These are phyloP conservation scores for Lithophane ornitopus DNA, from an alignment of 2,888 invertebrate genomes.

Conservation along the genomic window DNA sequence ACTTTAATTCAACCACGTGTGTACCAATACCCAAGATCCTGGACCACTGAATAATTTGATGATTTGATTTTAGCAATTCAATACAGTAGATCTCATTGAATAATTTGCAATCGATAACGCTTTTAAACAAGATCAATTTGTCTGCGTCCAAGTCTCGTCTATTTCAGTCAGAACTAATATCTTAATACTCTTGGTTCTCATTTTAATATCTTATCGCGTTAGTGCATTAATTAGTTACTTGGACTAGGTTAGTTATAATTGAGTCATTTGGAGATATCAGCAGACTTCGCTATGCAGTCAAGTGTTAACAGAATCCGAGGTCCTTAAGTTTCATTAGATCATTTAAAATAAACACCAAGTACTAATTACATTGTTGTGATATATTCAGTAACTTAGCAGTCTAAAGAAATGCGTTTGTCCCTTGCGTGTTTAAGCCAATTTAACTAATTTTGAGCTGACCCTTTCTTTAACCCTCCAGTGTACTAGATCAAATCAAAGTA, in stretches of 20 bases:
- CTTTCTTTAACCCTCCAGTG: conserved; percentile 15
- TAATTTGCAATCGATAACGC: conserved; percentile 40
- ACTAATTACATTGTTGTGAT: conserved; percentile 23
- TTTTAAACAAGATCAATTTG: conserved; percentile 44
- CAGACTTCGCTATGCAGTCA: neutral
- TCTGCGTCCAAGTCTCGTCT: conserved; percentile 10
- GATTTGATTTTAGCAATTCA: conserved; percentile 18
- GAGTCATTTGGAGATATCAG: neutral
- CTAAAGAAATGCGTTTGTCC: conserved; percentile 3
- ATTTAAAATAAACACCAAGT: conserved; percentile 14
- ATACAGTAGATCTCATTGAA: conserved; percentile 25
- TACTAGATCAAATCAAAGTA: conserved; percentile 36
- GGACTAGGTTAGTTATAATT: conserved; percentile 28
- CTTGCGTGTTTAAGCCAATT: conserved; percentile 33
- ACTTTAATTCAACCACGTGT: neutral
- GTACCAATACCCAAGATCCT: neutral
- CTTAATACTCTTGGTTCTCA: neutral
- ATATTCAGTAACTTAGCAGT: conserved; percentile 20
- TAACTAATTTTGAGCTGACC: conserved; percentile 10
- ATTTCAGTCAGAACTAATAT: conserved; percentile 16
- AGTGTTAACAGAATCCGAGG: neutral
- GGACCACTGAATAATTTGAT: neutral
- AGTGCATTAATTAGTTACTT: conserved; percentile 18
- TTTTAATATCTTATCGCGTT: conserved; percentile 39
- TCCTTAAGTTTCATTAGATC: neutral